Percentiles rank a stretch among this genome's conserved stretches.
Evolutionary conservation across 2,888 invertebrate genomes (phyloP).

Genomic region (Timema cristinae): DNA sequence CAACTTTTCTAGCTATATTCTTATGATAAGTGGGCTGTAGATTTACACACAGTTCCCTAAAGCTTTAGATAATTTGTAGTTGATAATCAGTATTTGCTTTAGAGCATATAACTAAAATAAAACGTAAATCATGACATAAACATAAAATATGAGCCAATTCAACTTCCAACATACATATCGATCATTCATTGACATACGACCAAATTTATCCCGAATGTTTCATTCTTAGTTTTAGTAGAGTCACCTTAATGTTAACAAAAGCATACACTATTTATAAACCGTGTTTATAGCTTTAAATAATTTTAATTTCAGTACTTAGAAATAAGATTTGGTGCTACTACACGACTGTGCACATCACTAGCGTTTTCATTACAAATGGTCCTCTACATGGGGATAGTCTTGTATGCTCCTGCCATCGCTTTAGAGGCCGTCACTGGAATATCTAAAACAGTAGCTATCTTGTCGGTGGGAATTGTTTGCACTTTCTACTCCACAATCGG

Average conservation of each 20-base stretch:
- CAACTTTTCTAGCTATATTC: too few relatives aligned
- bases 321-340: constrained; percentile 71
- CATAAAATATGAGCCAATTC: too few relatives aligned
- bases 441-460: constrained; percentile 65
- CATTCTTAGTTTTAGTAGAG: too few relatives aligned
- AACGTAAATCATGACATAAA: too few relatives aligned
- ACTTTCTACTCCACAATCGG: constrained; percentile 85
- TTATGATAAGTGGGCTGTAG: too few relatives aligned
- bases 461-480: constrained; percentile 70
- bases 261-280: not conserved
- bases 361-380: constrained; percentile 88
- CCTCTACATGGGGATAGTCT: constrained; percentile 83
- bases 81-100: too few relatives aligned
- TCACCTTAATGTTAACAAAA: not conserved
- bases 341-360: constrained; percentile 74
- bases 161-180: too few relatives aligned
- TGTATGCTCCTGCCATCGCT: constrained; percentile 91
- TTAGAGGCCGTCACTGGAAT: constrained; percentile 82
- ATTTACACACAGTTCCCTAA: too few relatives aligned
- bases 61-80: too few relatives aligned
- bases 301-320: constrained; percentile 71
- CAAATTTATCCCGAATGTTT: too few relatives aligned
- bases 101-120: too few relatives aligned
- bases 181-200: too few relatives aligned
- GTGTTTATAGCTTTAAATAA: constrained; percentile 2